Evolutionary conservation across 2,797 vertebrate genomes (phyloP).

Genomic region (Melanotaenia trifasciata): DNA sequence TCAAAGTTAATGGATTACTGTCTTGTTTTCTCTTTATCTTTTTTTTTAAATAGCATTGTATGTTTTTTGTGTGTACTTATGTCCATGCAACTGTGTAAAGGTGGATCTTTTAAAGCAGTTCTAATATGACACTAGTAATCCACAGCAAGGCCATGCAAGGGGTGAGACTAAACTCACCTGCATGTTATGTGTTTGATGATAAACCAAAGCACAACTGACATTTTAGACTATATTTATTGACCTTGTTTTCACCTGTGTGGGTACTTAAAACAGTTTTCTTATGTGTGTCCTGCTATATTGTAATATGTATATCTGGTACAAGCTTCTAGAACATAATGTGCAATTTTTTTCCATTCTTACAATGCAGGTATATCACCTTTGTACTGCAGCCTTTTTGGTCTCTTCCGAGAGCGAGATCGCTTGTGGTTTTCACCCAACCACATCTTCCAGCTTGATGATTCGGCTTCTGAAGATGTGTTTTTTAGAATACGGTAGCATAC

Average conservation of each 20-base stretch:
- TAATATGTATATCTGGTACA: neutral
- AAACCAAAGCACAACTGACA: slow-evolving; percentile 71
- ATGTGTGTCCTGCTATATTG: neutral
- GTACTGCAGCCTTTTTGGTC: slow-evolving; percentile 90
- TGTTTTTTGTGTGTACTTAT: slow-evolving; percentile 11
- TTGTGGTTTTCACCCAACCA: slow-evolving; percentile 94
- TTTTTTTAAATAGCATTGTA: slow-evolving; percentile 33
- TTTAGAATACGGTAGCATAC: slow-evolving; percentile 87
- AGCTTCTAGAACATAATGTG: neutral
- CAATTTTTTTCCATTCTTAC: neutral
- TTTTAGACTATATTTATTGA: slow-evolving; percentile 57
- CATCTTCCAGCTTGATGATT: slow-evolving; percentile 89
- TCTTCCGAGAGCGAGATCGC: slow-evolving; percentile 88
- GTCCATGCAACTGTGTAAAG: slow-evolving; percentile 26
- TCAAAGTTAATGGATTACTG: slow-evolving; percentile 48
- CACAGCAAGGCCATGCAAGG: slow-evolving; percentile 5
- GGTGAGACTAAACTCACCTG: slow-evolving; percentile 36
- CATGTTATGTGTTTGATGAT: slow-evolving; percentile 66
- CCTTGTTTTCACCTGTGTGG: slow-evolving; percentile 52
- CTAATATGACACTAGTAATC: slow-evolving; percentile 22
- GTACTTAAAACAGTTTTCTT: slow-evolving; percentile 49
- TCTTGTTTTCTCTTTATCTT: slow-evolving; percentile 10
- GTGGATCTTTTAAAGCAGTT: slow-evolving; percentile 13
- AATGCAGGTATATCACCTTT: slow-evolving; percentile 89
- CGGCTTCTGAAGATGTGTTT: slow-evolving; percentile 82